Evolutionary conservation across 2,113 vertebrate species (phyloP), one percentile per base, ranked within the genome.

Genomic region (Callopanchax toddi): DNA sequence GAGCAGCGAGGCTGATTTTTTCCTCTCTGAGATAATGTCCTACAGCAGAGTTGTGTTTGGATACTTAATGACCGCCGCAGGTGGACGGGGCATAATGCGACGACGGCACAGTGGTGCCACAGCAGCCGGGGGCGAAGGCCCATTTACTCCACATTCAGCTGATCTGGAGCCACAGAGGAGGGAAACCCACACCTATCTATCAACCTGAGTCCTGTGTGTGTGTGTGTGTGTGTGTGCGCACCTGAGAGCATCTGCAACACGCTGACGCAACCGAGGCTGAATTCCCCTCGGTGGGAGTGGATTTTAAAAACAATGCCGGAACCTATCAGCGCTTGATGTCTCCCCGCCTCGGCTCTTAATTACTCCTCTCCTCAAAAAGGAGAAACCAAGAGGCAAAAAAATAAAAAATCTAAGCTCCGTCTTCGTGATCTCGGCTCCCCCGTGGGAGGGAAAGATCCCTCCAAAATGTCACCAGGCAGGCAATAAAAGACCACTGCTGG

Each of bases 381-480:
- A 29, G 17, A 60, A 75, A 23, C 37, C 62, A 32, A 60, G 74
- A 74, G n/a, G 58, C 2, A 64, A 72, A 21, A 50, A 73, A 44
- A 59, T 43, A 71, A n/a, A 71, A 56, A 9, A 71, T 63, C 57
- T 40, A 4, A 67, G 71, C 67, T 59, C 40, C 3, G 26, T 54
- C 18, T 26, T 65, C 68, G 18, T 76, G 74, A 82, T 76, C 76
- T 64, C 65, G 42, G 15, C 57, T 62, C 66, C 51, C 59, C 22
- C 4, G 59, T 34, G 70, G 57, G 60, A 63, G 3, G 0, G 25
- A 74, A 7, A 72, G 53, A 85, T 63, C 65, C 77, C 21, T 79
- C 67, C 58, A 73, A 83, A 89, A 86, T 87, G 87, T 87, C 85
- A 84, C 71, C 0, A 74, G 22, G 68, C 65, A 59, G 69, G 67